Evolutionary conservation across 2,888 invertebrate species (phyloP).

Genomic region (Chloroclystis v-ata): DNA sequence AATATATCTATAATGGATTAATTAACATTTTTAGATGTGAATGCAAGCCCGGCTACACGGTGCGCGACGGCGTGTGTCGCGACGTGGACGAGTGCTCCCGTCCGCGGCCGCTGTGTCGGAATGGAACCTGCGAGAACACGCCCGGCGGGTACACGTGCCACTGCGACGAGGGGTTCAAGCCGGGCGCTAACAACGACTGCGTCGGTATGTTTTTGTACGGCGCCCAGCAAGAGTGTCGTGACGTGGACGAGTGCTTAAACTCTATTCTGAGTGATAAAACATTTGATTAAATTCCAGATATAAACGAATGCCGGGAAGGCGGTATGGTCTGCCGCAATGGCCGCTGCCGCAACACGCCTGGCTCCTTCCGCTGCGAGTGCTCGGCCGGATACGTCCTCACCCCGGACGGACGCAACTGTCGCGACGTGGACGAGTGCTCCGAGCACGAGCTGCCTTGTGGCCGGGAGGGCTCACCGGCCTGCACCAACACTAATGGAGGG

Average conservation of each 20-base stretch:
- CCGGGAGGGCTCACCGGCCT: slow-evolving; percentile 57
- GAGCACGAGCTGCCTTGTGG: slow-evolving; percentile 72
- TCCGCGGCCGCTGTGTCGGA: slow-evolving; percentile 85
- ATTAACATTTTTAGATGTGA: slow-evolving; percentile 76
- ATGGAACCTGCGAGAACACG: slow-evolving; percentile 85
- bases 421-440: slow-evolving; percentile 87
- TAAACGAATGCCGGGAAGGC: slow-evolving; percentile 90
- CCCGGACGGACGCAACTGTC: slow-evolving; percentile 86
- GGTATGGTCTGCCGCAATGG: slow-evolving; percentile 92
- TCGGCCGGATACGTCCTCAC: slow-evolving; percentile 86
- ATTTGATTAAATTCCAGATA: slow-evolving; percentile 63
- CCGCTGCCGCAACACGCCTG: slow-evolving; percentile 87
- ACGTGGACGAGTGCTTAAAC: not conserved
- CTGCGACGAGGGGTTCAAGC: slow-evolving; percentile 86
- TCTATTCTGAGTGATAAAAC: not conserved
- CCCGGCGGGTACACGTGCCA: slow-evolving; percentile 85
- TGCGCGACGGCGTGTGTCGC: slow-evolving; percentile 79
- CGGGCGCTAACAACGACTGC: slow-evolving; percentile 87
- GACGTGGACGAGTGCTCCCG: slow-evolving; percentile 86
- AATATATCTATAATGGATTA: too few species aligned
- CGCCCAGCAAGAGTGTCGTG: too few species aligned
- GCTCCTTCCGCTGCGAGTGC: slow-evolving; percentile 90
- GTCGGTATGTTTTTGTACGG: slow-evolving; percentile 81
- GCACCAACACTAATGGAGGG: slow-evolving; percentile 71
- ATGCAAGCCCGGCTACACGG: slow-evolving; percentile 84